Evolutionary conservation across 2,797 vertebrate genomes (phyloP).

Genomic region (Sebastes itinus): DNA sequence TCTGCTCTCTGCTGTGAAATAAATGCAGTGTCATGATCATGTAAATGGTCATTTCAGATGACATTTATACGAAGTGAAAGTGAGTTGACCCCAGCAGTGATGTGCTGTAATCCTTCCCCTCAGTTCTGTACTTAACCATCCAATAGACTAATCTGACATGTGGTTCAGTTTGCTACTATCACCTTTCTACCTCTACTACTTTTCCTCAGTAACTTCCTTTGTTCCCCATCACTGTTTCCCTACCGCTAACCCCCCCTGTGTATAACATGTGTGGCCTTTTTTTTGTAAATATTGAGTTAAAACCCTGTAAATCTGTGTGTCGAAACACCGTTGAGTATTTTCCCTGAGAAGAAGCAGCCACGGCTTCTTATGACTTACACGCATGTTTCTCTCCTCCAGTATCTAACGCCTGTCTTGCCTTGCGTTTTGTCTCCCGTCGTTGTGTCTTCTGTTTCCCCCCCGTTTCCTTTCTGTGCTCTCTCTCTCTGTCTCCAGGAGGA

Average conservation of each 20-base stretch:
- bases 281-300: constrained; percentile 26
- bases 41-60: constrained; percentile 33
- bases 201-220: constrained; percentile 4
- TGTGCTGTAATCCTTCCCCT: constrained; percentile 23
- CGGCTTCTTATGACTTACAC: constrained; percentile 70
- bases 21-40: constrained; percentile 39
- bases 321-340: constrained; percentile 28
- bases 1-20: constrained; percentile 11
- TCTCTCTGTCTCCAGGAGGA: constrained; percentile 92
- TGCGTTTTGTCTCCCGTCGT: constrained; percentile 88
- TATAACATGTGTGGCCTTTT: constrained; percentile 10
- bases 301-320: constrained; percentile 20
- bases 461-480: constrained; percentile 75
- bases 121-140: constrained; percentile 3
- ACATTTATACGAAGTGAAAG: constrained; percentile 55
- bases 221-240: constrained; percentile 4
- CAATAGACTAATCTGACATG: constrained; percentile 36
- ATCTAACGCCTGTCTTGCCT: constrained; percentile 79
- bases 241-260: constrained; percentile 6
- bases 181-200: not conserved
- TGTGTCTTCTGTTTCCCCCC: constrained; percentile 77
- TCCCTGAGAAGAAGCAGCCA: constrained; percentile 43
- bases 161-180: constrained; percentile 20
- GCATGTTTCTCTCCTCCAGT: constrained; percentile 79
- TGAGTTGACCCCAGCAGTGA: constrained; percentile 51